Conservation (phyloP, 2,113 vertebrate species). For the Dolichotis patagonum region DNA sequence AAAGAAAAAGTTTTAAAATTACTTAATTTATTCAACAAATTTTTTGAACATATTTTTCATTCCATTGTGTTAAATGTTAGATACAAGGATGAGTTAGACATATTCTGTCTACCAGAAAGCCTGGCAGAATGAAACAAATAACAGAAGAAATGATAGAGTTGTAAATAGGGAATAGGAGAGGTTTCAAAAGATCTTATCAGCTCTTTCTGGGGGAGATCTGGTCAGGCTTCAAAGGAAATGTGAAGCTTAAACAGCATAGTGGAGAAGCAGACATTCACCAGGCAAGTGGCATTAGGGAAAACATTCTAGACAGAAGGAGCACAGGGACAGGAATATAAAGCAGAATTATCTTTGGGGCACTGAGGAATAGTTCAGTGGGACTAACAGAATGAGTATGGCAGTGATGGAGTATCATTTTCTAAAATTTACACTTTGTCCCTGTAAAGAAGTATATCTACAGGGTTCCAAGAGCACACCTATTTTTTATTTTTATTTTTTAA, state of each 20-base stretch:
- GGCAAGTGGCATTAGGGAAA: neutral
- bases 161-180: neutral
- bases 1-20: conserved; percentile 12
- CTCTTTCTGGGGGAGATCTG: conserved; percentile 3
- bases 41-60: conserved; percentile 16
- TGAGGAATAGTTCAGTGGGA: neutral
- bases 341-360: neutral
- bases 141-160: conserved; percentile 18
- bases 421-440: neutral
- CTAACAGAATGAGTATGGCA: neutral
- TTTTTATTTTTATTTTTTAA: too few species aligned
- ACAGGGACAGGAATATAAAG: neutral
- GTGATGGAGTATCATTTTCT: neutral
- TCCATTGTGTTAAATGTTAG: neutral
- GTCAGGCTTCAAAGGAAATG: conserved; percentile 29
- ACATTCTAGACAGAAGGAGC: neutral
- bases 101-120: neutral
- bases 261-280: conserved; percentile 33
- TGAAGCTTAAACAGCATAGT: neutral
- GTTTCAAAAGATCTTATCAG: conserved; percentile 39
- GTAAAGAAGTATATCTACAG: neutral
- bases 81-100: conserved; percentile 16
- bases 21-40: neutral
- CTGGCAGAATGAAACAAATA: neutral
- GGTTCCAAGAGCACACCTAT: neutral